Evolutionary conservation across 2,113 vertebrate genomes (phyloP), one percentile per base, ranked within the genome.

Genomic region (Eonycteris spelaea): DNA sequence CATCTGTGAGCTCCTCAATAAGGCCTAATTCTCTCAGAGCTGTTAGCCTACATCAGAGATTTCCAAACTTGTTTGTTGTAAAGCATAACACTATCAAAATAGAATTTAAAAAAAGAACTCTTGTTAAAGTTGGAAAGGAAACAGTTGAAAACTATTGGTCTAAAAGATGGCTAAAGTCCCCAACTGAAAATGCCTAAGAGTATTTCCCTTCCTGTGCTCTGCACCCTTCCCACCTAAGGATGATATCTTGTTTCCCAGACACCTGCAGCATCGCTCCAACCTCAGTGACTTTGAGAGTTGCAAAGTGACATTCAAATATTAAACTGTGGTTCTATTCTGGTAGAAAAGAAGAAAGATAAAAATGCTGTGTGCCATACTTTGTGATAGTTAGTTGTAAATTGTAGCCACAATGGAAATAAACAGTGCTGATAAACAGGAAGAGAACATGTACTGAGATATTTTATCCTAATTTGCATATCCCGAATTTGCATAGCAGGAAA

Each of bases 111-210:
- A 33, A 45, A n/a, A 22, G 48, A 68, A 10, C 28, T 84, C 9
- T 48, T 74, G n/a, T 79, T 67, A 71, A 86, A 82, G 6, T 57
- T 82, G 33, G 51, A 79, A 91, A 79, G 55, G 30, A 84, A 83
- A 86, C 28, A 33, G 59, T 30, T 45, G 67, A 90, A 80, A 93
- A 86, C 22, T 35, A 48, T 21, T 35, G 14, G 68, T 45, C 75
- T 91, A 48, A 48, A 67, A n/a, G 51, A 59, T 4, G 48, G 61
- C 18, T 13, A 22, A 59, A 78, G 28, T 35, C 33, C 33, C 22
- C 70, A 16, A 51, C 26, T 59, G 70, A 90, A 92, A 93, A 83
- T 35, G 15, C 18, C 38, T 48, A n/a, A 35, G 33, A 77, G 16
- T 28, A 43, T 1, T 18, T 45, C n/a, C 40, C 86, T 53, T 22